Percentiles rank a stretch among this genome's conserved stretches.
Conservation (phyloP, 2,888 invertebrate genomes). For the Nemotelus nigrinus region DNA sequence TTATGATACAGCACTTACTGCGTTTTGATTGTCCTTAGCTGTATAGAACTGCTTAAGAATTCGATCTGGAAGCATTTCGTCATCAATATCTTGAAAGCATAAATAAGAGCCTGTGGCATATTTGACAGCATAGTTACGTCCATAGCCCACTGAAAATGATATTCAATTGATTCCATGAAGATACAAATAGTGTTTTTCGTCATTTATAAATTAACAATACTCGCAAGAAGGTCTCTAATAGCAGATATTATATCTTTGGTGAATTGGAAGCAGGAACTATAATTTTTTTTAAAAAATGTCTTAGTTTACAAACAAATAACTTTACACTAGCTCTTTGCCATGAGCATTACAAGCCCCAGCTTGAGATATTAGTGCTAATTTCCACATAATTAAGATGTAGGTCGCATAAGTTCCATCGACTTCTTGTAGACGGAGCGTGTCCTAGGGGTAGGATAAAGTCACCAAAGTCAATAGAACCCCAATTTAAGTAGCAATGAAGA, state of each 20-base stretch:
- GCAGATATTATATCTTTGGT: background rate
- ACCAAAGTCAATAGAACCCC: no score
- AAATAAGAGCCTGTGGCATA: slow-evolving; percentile 73
- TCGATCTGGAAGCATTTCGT: slow-evolving; percentile 75
- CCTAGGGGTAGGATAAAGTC: no score
- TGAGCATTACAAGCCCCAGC: no score
- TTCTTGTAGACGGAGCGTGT: no score
- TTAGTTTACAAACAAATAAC: no score
- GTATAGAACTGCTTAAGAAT: slow-evolving; percentile 69
- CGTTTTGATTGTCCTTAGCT: slow-evolving; percentile 67
- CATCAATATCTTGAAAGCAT: slow-evolving; percentile 87
- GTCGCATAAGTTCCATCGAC: no score
- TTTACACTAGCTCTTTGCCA: no score
- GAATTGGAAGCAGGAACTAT: no score
- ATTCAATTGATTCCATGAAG: background rate
- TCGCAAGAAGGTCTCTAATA: background rate
- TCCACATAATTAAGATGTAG: no score
- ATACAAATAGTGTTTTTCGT: background rate
- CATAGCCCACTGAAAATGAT: slow-evolving; percentile 71
- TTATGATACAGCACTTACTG: slow-evolving; percentile 61
- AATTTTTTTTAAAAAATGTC: no score
- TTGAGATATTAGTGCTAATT: no score
- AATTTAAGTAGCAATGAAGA: no score
- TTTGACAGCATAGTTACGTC: slow-evolving; percentile 76
- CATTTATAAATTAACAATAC: background rate